Conservation (phyloP, 23 tunicate species). For the Trididemnum nubilum region DNA sequence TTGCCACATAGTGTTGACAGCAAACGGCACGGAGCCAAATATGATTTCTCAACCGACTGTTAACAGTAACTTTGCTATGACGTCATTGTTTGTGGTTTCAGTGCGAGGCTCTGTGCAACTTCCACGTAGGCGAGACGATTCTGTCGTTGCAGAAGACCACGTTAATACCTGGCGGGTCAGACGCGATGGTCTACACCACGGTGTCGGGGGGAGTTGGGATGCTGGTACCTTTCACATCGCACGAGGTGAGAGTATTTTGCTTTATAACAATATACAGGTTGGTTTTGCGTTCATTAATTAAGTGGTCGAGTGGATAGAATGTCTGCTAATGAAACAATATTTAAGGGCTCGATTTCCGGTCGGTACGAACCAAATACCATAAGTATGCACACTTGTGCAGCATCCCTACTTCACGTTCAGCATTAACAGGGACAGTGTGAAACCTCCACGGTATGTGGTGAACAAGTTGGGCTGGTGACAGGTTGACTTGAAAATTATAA, state of each 20-base stretch:
- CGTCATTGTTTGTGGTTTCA: conserved; percentile 22
- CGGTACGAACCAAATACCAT: background rate
- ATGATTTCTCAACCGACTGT: no score
- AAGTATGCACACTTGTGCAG: no score
- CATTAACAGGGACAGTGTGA: no score
- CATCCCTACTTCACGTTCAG: no score
- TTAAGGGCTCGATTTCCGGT: background rate
- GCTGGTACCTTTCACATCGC: conserved; percentile 93
- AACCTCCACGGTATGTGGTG: no score
- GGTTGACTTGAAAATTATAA: no score
- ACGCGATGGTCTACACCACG: conserved; percentile 90
- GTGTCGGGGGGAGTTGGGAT: conserved; percentile 95
- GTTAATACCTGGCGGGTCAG: conserved; percentile 91
- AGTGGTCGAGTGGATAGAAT: no score
- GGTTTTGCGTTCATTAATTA: background rate
- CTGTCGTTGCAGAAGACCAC: conserved; percentile 88
- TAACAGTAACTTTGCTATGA: no score
- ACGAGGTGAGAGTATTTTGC: conserved; percentile 85
- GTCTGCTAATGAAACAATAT: background rate
- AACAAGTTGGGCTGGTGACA: no score
- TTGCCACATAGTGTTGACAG: no score
- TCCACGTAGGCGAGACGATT: conserved; percentile 88
- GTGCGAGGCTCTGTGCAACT: conserved; percentile 77
- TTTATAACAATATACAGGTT: background rate
- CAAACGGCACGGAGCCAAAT: no score